Percentiles rank a stretch among this genome's conserved stretches.
These are phyloP conservation scores for Samia ricini DNA, from an alignment of 1,140 invertebrate species.

Conservation along the genomic window DNA sequence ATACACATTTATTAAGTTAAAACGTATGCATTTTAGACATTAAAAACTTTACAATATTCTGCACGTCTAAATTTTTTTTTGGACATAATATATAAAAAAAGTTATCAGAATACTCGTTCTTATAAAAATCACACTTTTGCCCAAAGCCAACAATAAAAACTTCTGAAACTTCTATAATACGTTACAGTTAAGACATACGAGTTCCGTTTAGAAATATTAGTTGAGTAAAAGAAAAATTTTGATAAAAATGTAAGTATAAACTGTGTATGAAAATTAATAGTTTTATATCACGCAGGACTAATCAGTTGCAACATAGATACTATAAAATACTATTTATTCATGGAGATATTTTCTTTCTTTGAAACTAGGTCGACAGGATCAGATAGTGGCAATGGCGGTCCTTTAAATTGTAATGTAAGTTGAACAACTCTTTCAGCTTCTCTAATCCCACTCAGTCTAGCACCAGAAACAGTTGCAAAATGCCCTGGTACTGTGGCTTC, in stretches of 20 bases:
- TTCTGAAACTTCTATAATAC: conserved; percentile 27
- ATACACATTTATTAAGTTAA: too few species aligned
- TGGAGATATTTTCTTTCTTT: not conserved
- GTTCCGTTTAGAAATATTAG: conserved; percentile 31
- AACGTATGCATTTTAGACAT: not conserved
- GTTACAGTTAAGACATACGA: conserved; percentile 26
- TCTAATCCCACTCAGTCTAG: conserved; percentile 79
- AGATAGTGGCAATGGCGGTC: conserved; percentile 71
- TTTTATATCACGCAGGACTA: too few species aligned
- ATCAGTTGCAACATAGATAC: too few species aligned
- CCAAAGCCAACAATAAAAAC: conserved; percentile 34
- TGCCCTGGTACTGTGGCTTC: conserved; percentile 84
- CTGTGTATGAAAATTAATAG: too few species aligned
- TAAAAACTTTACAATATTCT: not conserved
- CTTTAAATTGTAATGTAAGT: conserved; percentile 78
- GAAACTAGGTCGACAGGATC: not conserved
- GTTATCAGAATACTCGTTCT: not conserved
- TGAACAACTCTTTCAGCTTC: conserved; percentile 85
- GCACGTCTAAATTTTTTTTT: not conserved
- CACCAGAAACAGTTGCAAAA: conserved; percentile 85
- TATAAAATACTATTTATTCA: too few species aligned
- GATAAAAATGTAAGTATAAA: not conserved
- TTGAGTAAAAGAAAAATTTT: not conserved
- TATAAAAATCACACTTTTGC: conserved; percentile 29
- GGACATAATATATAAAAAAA: not conserved